A percentile compares a stretch with the other conserved stretches of the same genome.
These are phyloP conservation scores for Poeciliopsis retropinna DNA, from an alignment of 2,113 vertebrate species.

Conservation along the genomic window DNA sequence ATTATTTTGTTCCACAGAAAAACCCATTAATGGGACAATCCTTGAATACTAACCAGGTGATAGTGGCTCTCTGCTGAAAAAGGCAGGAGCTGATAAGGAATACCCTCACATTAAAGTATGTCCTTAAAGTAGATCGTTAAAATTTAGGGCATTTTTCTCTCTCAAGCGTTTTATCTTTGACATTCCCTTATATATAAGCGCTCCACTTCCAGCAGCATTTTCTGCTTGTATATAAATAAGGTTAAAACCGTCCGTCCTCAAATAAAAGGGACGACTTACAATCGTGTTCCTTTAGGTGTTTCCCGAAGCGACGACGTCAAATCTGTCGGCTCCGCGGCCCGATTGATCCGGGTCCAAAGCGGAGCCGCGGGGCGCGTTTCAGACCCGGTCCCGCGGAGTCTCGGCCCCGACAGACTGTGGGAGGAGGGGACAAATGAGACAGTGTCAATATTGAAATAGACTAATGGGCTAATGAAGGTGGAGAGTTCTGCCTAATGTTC, in stretches of 20 bases:
- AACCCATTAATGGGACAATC: too few species aligned
- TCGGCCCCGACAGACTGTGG: slow-evolving; percentile 43
- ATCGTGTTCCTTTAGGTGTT: background rate
- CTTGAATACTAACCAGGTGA: too few species aligned
- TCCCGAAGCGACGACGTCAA: slow-evolving; percentile 14
- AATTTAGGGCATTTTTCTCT: background rate
- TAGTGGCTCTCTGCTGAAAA: too few species aligned
- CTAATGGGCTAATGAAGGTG: slow-evolving; percentile 75
- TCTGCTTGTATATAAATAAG: background rate
- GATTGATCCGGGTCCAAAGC: slow-evolving; percentile 36
- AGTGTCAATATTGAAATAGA: slow-evolving; percentile 73
- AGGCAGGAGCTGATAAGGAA: too few species aligned
- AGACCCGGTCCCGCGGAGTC: slow-evolving; percentile 57
- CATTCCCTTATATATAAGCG: background rate
- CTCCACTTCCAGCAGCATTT: background rate
- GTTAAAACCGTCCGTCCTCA: background rate
- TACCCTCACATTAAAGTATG: background rate
- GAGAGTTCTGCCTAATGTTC: slow-evolving; percentile 74
- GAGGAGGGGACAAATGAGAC: slow-evolving; percentile 65
- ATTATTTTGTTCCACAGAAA: too few species aligned
- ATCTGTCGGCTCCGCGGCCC: slow-evolving; percentile 6
- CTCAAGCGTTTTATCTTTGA: background rate
- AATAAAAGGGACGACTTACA: background rate
- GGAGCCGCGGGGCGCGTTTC: slow-evolving; percentile 41
- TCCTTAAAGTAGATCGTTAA: background rate